Evolutionary conservation across 2,888 invertebrate genomes (phyloP).

Genomic region (Drosophila emarginata): DNA sequence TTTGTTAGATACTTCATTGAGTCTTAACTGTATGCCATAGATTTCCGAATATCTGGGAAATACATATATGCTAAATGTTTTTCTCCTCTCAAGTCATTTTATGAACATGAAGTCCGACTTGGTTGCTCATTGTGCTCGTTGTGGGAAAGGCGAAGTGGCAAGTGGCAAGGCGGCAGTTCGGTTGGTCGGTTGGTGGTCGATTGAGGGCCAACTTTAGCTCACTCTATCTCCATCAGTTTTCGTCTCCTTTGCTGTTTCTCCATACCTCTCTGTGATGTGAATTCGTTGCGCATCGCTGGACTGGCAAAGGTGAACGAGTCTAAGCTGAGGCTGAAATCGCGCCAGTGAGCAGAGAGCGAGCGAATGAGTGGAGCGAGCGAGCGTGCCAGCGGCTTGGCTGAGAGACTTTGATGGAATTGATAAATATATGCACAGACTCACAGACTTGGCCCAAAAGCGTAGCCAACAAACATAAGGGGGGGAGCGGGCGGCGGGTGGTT

Average conservation of each 20-base stretch:
- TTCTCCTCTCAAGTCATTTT: no score
- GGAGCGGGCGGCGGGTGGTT: not conserved
- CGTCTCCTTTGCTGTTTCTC: not conserved
- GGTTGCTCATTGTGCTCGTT: not conserved
- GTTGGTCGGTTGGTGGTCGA: not conserved
- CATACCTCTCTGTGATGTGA: slow-evolving; percentile 14
- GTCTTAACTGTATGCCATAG: no score
- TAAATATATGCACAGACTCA: slow-evolving; percentile 38
- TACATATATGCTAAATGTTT: no score
- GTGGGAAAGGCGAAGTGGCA: no score
- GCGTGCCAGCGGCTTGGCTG: not conserved
- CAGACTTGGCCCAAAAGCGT: slow-evolving; percentile 14
- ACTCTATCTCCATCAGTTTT: slow-evolving; percentile 6
- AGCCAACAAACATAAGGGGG: slow-evolving; percentile 16
- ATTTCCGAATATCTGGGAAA: no score
- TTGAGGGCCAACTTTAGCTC: slow-evolving; percentile 20
- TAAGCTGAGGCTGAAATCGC: slow-evolving; percentile 31
- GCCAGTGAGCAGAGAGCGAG: slow-evolving; percentile 37
- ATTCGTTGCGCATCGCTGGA: slow-evolving; percentile 53
- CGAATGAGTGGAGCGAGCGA: not conserved
- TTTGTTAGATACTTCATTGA: no score
- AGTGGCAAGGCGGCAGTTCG: not conserved
- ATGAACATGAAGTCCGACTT: no score
- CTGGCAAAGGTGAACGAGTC: slow-evolving; percentile 37
- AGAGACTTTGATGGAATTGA: slow-evolving; percentile 15